Evolutionary conservation across 2,113 vertebrate genomes (phyloP).

Genomic region (Rhodinocichla rosea): DNA sequence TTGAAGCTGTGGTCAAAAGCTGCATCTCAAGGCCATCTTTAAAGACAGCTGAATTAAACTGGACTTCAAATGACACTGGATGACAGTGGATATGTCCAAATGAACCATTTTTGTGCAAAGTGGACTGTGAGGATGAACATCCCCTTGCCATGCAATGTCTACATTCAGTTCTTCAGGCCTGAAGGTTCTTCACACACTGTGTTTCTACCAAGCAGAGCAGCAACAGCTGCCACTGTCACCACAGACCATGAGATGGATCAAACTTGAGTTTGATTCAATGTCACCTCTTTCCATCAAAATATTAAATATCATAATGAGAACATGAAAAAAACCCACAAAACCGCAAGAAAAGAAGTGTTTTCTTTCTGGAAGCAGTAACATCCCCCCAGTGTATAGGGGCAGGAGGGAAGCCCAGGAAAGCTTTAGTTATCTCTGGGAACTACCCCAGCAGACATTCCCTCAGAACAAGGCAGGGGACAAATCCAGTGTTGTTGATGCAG

Average conservation of each 20-base stretch:
- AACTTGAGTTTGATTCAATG: background rate
- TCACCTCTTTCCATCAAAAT: background rate
- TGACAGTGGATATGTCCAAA: background rate
- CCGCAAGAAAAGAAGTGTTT: background rate
- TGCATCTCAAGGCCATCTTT: too few relatives aligned
- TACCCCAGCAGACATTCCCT: background rate
- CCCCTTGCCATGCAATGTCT: background rate
- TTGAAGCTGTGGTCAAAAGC: too few relatives aligned
- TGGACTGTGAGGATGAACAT: background rate
- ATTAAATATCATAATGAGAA: background rate
- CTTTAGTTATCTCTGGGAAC: background rate
- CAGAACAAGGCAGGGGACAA: background rate
- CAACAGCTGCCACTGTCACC: background rate
- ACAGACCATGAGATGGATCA: background rate
- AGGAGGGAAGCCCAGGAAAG: background rate
- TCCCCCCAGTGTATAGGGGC: accelerated
- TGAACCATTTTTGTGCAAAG: background rate
- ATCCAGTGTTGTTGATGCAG: background rate
- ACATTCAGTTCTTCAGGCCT: background rate
- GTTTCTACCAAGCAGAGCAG: background rate
- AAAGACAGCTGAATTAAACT: too few relatives aligned
- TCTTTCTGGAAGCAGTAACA: background rate
- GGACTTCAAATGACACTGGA: too few relatives aligned
- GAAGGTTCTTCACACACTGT: background rate
- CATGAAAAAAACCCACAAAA: background rate